These are phyloP conservation scores for Nycticryphes semicollaris DNA, from an alignment of 2,113 vertebrate genomes.

Conservation along the genomic window DNA sequence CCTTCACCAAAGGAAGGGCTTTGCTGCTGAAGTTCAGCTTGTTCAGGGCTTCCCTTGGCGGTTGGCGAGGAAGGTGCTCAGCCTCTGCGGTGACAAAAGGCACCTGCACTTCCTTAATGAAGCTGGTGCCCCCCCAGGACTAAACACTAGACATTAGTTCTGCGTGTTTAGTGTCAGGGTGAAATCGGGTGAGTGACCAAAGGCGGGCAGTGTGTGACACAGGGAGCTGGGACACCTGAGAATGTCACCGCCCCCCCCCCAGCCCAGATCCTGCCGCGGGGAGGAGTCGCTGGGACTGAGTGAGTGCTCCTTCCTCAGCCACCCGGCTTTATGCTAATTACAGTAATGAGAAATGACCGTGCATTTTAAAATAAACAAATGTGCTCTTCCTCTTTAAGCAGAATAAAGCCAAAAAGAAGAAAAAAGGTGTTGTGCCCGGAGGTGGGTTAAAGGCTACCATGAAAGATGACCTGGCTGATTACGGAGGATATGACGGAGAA, in stretches of 20 bases:
- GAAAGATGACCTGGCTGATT: constrained; percentile 92
- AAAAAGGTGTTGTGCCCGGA: constrained; percentile 88
- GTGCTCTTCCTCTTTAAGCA: constrained; percentile 73
- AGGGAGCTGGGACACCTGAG: background rate
- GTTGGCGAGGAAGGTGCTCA: background rate
- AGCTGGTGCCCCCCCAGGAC: background rate
- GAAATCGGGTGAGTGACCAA: rapidly evolving
- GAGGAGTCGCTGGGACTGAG: rapidly evolving
- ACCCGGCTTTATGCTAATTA: rapidly evolving
- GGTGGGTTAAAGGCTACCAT: constrained; percentile 94
- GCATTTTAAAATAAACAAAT: background rate
- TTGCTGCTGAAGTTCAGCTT: background rate
- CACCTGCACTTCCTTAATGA: too few relatives aligned
- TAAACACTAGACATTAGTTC: too few relatives aligned
- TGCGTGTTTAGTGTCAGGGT: background rate
- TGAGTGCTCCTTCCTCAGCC: rapidly evolving
- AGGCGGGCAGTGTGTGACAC: background rate
- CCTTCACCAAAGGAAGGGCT: rapidly evolving
- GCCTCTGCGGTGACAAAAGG: background rate
- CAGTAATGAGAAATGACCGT: too few relatives aligned
- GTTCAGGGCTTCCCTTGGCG: too few relatives aligned
- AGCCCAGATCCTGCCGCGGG: too few relatives aligned
- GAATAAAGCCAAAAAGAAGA: constrained; percentile 99
- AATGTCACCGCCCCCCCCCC: rapidly evolving
- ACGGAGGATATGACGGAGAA: constrained; percentile 87